These are phyloP conservation scores for Rhinichthys osculus DNA, from an alignment of 2,797 vertebrate genomes.

Conservation along the genomic window DNA sequence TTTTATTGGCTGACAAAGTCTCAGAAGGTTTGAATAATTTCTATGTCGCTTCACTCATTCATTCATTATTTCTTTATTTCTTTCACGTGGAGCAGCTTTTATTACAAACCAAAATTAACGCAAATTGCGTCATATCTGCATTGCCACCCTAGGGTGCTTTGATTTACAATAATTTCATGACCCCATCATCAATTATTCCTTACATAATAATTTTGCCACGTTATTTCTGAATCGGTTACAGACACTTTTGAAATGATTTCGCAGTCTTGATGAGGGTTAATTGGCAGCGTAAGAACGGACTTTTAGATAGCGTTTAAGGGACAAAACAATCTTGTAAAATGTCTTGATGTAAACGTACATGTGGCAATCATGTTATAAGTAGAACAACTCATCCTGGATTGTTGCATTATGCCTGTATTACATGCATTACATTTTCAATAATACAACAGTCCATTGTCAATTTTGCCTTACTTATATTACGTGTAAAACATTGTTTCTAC, in stretches of 20 bases:
- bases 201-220: not conserved
- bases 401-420: not conserved
- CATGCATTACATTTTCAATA: not conserved
- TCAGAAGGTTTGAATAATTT: not conserved
- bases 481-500: conserved; percentile 15
- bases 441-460: not conserved
- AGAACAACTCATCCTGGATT: not conserved
- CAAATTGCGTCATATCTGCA: not conserved
- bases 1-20: not conserved
- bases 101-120: not conserved
- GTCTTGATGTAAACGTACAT: not conserved
- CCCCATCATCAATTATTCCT: not conserved
- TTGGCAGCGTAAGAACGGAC: not conserved
- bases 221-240: not conserved
- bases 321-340: not conserved
- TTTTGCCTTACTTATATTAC: not conserved
- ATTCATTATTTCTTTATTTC: not conserved
- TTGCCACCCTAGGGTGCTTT: not conserved
- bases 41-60: too few relatives aligned
- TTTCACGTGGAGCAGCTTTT: not conserved
- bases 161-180: not conserved
- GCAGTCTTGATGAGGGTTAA: not conserved
- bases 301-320: not conserved
- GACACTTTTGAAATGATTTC: not conserved
- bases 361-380: not conserved